phyloP scores from a whole-genome alignment of 2,888 invertebrate species.

The Emesis furor region DNA sequence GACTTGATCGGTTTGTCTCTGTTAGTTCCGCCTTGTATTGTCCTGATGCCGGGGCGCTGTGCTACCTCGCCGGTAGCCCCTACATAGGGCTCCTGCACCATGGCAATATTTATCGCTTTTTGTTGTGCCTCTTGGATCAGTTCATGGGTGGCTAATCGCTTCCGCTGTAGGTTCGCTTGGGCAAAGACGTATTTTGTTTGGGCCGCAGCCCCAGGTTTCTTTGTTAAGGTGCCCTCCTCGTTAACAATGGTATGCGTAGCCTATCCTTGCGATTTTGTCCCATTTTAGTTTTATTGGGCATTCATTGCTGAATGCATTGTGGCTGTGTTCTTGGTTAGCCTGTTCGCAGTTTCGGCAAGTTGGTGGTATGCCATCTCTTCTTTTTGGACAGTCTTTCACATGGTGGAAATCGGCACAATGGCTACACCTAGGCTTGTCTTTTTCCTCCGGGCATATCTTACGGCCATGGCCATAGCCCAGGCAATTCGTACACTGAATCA shows the following conservation, averaged over 20 bases:
- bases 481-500: slow-evolving; percentile 51
- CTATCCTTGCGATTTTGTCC: neutral
- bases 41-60: neutral
- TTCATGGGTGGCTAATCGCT: neutral
- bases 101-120: slow-evolving; percentile 1
- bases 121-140: slow-evolving; percentile 25
- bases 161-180: neutral
- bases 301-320: neutral
- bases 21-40: slow-evolving; percentile 1
- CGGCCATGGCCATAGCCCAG: slow-evolving; percentile 44
- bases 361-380: neutral
- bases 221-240: neutral
- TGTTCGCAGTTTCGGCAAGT: neutral
- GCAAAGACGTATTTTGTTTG: neutral
- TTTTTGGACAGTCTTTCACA: neutral
- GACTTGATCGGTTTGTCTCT: slow-evolving; percentile 41
- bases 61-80: neutral
- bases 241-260: neutral
- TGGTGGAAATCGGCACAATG: neutral
- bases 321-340: neutral
- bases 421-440: neutral
- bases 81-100: slow-evolving; percentile 52
- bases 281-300: neutral
- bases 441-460: slow-evolving; percentile 27
- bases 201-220: too few species aligned